Base-by-base conservation (phyloP, 2,888 invertebrate species). In the Oithona nana region DNA sequence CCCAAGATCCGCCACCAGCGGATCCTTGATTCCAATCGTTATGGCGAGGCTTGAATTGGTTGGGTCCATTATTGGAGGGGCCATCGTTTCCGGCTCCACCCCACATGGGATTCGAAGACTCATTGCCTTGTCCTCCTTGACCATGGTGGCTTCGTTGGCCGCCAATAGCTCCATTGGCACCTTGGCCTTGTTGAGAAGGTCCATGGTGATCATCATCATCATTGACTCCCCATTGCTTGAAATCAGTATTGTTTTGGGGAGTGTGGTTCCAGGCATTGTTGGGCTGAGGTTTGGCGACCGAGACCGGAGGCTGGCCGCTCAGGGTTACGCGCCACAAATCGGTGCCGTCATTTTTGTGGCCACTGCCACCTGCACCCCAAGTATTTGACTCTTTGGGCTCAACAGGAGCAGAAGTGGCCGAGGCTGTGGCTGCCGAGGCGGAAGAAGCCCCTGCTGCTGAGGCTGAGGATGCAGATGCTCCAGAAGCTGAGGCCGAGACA, bases 141-240 rank as follows among this genome's bases (percentile, higher is more conserved):
- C 22, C 20, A 22, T 28, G 20, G n/a, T 49, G 8, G 16, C 6
- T 26, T 2, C 3, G 24, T 24, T 26, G 20, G 8, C 20, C 20
- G 20, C 13, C 24, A 2, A 20, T 26, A 16, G 24, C 26, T 16
- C 24, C 3, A 20, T 26, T 26, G 26, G 24, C 16, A 2, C 24
- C 54, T 24, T 26, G 24, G 20, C 26, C 26, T 6, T 26, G 24
- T 2, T 26, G 24, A 6, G 3, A 20, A 16, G 13, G 54, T 6
- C 24, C 22, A 8, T 4, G 50, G 22, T 22, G 3, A 4, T 22
- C 50, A 54, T 54, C 54, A 22, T 89, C 89, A 67, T 90, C 89
- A 68, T 92, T 90, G 72, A 90, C 92, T 49, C 90, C 92, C 92
- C 92, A 94, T 0, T 89, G 90, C 2, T 92, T 90, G 13, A 90